Base-by-base conservation (phyloP, 1,140 invertebrate genomes). In the Pachyrhynchus sulphureomaculatus region DNA sequence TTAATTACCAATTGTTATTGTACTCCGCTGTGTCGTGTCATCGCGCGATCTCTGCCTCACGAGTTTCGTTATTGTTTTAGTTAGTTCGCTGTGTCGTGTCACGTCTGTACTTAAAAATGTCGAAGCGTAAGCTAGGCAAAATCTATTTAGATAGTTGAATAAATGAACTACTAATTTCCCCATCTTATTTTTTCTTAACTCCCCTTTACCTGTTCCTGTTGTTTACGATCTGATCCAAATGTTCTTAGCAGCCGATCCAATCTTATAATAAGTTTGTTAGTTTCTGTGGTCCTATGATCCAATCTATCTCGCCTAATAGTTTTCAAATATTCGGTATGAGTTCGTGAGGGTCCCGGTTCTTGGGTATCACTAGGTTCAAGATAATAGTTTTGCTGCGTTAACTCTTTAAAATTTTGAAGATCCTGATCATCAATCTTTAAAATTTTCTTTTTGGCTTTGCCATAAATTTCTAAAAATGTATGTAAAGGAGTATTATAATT, bases 191-290 rank as follows among this genome's bases (percentile, higher is more conserved):
- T 17, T 3, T 13, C 17, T 39, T 8, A 58, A 44, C 69, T 86
- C 83, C 71, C 86, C 85, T 73, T 85, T 8, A 58, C 55, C 69
- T 86, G 84, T 71, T 86, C 85, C 73, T 85, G 80, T 83, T 92
- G 87, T 86, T 93, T 95, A 66, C 92, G 83, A 75, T 91, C 90
- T 21, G 85, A 80, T 12, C 88, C 85, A 57, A 78, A 78, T 8
- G 93, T 91, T 74, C 90, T 84, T 5, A 98, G 81, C 62, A 99
- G 79, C 77, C 95, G 96, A 79, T 98, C 93, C 66, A 99, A 75
- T 69, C 96, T 82, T 70, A 98, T 96, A 24, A 98, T 82, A 13
- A 98, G 78, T 76, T 96, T 98, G 77, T 99, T 99, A 1, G 95
- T 98, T 80, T 97, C 93, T 20, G 91, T 87, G 0, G 94, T 90